Evolutionary conservation across 2,113 vertebrate genomes (phyloP), one percentile per base, ranked within the genome.

Genomic region (Pelusios castaneus): DNA sequence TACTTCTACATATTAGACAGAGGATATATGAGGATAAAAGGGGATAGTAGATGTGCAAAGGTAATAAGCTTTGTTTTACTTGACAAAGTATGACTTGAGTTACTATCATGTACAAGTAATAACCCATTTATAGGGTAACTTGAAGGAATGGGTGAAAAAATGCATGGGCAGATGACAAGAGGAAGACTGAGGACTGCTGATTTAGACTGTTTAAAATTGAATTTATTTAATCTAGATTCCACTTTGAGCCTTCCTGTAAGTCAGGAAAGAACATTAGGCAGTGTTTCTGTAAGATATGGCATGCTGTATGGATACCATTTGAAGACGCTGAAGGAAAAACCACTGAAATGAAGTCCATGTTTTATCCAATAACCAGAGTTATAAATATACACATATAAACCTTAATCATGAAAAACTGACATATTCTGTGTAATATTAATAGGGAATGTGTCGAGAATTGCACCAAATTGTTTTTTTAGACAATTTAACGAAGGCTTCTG

Each of bases 261-360:
- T 47, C 93, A 94, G 76, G 76, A 91, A 94, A 81, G 73, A 77
- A n/a, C 76, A 56, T 19, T 41, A 6, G 67, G 38, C 38, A 91
- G 47, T 95, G 95, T 93, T 94, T 81, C 58, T 85, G 70, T 76
- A 93, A 95, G 95, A 97, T 92, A 95, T 60, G n/a, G 70, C 29
- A 43, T 10, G 27, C 43, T 43, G 5, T 25, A 87, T 45, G 2
- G 7, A 24, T 6, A 85, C 77, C 49, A 80, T 54, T 79, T 85
- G 49, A 85, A 75, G 70, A 10, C 73, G 58, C 22, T 3, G 73
- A 77, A 88, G 58, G 52, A 92, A 91, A 83, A 34, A 27, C 77
- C 87, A 34, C 22, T 81, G 22, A 92, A 95, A 85, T 34, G 45
- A 70, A 13, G 58, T 93, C 14, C 7, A 34, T 95, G 5, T 88